Base-by-base conservation (phyloP, 92 coral and sea anemone species). In the Porites rus region DNA sequence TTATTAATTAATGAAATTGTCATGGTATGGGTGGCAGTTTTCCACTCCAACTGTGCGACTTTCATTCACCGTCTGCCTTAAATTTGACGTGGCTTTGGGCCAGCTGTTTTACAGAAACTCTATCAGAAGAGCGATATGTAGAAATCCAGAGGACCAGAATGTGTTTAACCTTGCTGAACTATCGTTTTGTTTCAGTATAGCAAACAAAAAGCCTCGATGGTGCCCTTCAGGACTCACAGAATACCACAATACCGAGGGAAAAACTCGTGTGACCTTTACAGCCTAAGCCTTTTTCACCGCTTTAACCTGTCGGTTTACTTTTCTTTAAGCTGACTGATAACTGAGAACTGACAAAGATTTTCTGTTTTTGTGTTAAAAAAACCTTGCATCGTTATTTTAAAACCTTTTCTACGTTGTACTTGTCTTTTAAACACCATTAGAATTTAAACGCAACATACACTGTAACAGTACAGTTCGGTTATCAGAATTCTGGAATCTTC, bases 191-290 rank as follows among this genome's bases (percentile, higher is more conserved):
- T 2, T n/a, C 10, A 20, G 60, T 19, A 56, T 19, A 10, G 58
- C 56, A 18, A 59, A 11, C 24, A 14, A 2, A 12, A 8, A 62
- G 28, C 31, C 85, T 53, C 1, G 13, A 69, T 54, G 59, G 31
- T n/a, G 16, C 18, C 65, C 31, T 7, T 17, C 20, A 53, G 12
- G 28, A 28, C 43, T 3, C 43, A 58, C 67, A 81, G 77, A 58
- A 51, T 56, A 25, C 24, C 67, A 51, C 51, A 28, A 56, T 21
- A 11, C 64, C 6, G 46, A 38, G 46, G n/a, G 46, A 54, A 20
- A 18, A 28, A 17, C 50, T 0, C 20, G 75, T 53, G 17, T 81
- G 86, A 81, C 86, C 86, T 69, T 71, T 2, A 31, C 11, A 73
- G 51, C 43, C 28, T 14, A 73, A 73, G 8, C 9, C 63, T 19